Conservation (phyloP, 2,797 vertebrate species). For the Clarias laeviceps region DNA sequence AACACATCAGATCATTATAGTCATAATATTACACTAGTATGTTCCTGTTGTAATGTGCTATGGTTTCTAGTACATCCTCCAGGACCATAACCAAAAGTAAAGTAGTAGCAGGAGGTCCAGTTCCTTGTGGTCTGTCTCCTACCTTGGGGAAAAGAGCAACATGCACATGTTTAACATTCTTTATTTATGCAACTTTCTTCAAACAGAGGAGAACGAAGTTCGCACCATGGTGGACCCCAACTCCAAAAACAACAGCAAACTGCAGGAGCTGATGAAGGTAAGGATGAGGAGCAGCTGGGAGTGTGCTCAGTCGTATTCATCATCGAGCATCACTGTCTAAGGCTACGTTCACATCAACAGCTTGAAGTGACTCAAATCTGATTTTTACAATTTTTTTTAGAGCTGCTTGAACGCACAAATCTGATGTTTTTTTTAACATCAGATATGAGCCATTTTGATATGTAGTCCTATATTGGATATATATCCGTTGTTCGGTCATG, state of each 20-base stretch:
- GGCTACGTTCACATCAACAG: no score
- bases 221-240: constrained; percentile 97
- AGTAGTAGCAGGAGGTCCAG: neutral
- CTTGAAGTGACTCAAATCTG: no score
- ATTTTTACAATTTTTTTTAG: no score
- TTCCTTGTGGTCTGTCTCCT: neutral
- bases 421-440: no score
- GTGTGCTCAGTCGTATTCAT: neutral
- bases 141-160: neutral
- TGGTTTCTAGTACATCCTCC: neutral
- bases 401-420: no score
- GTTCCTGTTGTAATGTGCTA: neutral
- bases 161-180: neutral
- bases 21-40: neutral
- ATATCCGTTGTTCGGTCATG: no score
- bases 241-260: constrained; percentile 90
- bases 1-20: neutral
- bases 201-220: constrained; percentile 95
- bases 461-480: no score
- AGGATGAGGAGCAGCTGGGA: neutral
- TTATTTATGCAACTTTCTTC: constrained; percentile 23
- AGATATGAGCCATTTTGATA: no score
- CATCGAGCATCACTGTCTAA: neutral
- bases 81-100: neutral
- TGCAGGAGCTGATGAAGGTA: constrained; percentile 95